Evolutionary conservation across 2,113 vertebrate genomes (phyloP).

Genomic region (Leptocoma aspasia): DNA sequence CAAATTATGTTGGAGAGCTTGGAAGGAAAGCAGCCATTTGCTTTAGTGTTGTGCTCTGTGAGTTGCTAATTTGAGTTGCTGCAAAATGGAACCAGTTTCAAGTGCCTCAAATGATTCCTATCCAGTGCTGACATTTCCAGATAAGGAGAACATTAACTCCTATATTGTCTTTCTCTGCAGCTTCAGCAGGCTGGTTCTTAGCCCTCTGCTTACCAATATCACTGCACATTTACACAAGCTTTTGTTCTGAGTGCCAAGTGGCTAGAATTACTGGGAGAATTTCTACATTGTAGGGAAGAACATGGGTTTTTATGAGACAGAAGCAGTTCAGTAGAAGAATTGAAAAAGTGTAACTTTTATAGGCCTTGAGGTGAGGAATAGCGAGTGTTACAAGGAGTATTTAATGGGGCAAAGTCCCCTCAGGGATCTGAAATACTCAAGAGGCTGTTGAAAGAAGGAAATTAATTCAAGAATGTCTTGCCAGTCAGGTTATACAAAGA

Average conservation of each 20-base stretch:
- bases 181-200: background rate
- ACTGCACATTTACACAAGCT: background rate
- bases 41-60: background rate
- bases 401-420: background rate
- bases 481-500: background rate
- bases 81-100: constrained; percentile 60
- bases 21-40: constrained; percentile 53
- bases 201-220: background rate
- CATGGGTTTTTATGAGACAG: background rate
- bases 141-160: background rate
- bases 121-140: constrained; percentile 12
- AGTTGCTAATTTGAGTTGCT: constrained; percentile 42
- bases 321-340: background rate
- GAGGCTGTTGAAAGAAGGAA: background rate
- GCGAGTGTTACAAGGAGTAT: background rate
- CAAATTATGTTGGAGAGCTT: constrained; percentile 31
- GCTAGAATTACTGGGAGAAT: background rate
- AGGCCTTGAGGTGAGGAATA: background rate
- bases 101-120: background rate
- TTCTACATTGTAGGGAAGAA: background rate
- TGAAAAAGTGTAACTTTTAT: background rate
- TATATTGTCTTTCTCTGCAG: background rate
- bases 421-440: background rate
- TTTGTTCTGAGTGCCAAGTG: constrained; percentile 13
- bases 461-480: background rate